Evolutionary conservation across 2,888 invertebrate species (phyloP).

Genomic region (Harpagoxenus sublaevis): DNA sequence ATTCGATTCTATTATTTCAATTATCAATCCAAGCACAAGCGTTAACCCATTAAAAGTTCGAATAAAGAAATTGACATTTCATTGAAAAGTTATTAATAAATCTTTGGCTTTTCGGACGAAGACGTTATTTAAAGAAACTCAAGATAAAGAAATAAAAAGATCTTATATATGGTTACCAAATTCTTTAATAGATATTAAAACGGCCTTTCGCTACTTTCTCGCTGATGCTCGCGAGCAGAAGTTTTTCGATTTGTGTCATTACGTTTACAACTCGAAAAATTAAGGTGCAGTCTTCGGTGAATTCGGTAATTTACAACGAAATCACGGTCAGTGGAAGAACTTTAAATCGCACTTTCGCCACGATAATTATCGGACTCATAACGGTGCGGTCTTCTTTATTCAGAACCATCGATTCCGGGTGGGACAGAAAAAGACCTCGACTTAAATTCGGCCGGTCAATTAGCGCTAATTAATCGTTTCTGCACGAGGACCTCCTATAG

Average conservation of each 20-base stretch:
- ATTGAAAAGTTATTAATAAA: not conserved
- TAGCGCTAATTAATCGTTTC: conserved; percentile 65
- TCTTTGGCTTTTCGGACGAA: not conserved
- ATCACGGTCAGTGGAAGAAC: conserved; percentile 18
- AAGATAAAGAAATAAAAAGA: not conserved
- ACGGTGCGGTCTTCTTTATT: conserved; percentile 41
- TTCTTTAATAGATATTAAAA: not conserved
- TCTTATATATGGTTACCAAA: not conserved
- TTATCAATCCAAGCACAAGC: not conserved
- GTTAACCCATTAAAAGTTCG: not conserved
- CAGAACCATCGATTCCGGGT: conserved; percentile 19
- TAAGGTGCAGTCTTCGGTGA: not conserved
- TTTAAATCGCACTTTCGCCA: conserved; percentile 42
- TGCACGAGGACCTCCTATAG: conserved; percentile 32
- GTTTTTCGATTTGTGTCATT: conserved; percentile 7
- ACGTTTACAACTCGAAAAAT: conserved; percentile 21
- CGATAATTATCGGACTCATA: conserved; percentile 50
- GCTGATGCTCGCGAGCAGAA: not conserved
- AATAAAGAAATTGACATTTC: not conserved
- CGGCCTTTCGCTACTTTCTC: not conserved
- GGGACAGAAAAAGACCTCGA: conserved; percentile 40
- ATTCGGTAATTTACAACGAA: conserved; percentile 28
- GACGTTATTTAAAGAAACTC: not conserved
- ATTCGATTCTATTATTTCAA: not conserved
- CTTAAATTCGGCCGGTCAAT: conserved; percentile 62